Conservation (phyloP, 2,888 invertebrate genomes). For the Drosophila dives region DNA sequence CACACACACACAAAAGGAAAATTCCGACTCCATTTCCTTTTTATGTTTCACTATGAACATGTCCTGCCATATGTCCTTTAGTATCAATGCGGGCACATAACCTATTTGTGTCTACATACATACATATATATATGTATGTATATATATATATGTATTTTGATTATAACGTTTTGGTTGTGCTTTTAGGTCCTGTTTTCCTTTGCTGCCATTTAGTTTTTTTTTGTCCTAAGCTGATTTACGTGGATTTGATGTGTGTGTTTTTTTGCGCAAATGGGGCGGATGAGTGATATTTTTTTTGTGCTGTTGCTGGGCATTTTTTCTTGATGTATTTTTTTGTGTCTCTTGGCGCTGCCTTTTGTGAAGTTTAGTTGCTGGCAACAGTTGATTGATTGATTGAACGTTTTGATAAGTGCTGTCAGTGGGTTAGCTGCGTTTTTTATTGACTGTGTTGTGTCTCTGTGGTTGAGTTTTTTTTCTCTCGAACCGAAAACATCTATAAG, state of each 20-base stretch:
- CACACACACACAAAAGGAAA: background rate
- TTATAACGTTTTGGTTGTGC: slow-evolving; percentile 52
- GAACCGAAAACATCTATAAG: slow-evolving; percentile 12
- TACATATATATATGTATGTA: background rate
- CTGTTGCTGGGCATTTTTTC: slow-evolving; percentile 17
- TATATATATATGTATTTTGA: slow-evolving; percentile 53
- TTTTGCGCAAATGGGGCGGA: slow-evolving; percentile 59
- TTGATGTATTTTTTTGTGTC: background rate
- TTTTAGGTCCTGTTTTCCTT: slow-evolving; percentile 31
- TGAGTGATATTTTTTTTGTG: slow-evolving; percentile 59
- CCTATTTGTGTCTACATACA: slow-evolving; percentile 24
- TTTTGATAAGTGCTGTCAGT: slow-evolving; percentile 76
- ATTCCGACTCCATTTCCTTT: slow-evolving; percentile 36
- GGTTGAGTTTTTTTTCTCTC: slow-evolving; percentile 33
- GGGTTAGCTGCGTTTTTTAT: slow-evolving; percentile 65
- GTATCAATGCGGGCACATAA: slow-evolving; percentile 52
- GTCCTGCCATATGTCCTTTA: slow-evolving; percentile 73
- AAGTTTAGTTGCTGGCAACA: slow-evolving; percentile 72
- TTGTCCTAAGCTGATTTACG: slow-evolving; percentile 64
- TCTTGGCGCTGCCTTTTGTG: slow-evolving; percentile 49
- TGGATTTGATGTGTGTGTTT: slow-evolving; percentile 43
- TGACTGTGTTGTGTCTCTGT: slow-evolving; percentile 29
- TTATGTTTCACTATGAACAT: slow-evolving; percentile 48
- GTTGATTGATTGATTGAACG: slow-evolving; percentile 78
- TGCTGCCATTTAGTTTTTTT: slow-evolving; percentile 6